Percentiles rank a stretch among this genome's conserved stretches.
Evolutionary conservation across 2,797 vertebrate species (phyloP).

Genomic region (Pampus argenteus): DNA sequence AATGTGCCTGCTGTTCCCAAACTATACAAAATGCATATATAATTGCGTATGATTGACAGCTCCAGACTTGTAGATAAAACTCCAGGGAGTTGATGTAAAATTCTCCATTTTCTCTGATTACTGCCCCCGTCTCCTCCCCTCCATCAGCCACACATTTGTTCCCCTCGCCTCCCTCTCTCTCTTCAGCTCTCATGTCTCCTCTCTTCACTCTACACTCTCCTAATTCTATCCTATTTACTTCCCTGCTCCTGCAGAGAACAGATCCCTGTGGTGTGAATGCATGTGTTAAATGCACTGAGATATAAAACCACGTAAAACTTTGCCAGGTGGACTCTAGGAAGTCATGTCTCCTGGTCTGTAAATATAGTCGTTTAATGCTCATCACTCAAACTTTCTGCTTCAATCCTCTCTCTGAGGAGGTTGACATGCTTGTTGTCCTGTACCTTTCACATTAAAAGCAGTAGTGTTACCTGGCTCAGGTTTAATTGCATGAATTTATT

Average conservation of each 20-base stretch:
- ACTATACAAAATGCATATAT: background rate
- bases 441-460: background rate
- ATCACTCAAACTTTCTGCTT: background rate
- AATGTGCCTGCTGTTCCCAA: background rate
- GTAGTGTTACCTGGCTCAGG: background rate
- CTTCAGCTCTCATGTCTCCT: conserved; percentile 12
- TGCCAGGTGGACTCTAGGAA: too few species aligned
- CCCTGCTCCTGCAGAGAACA: conserved; percentile 15
- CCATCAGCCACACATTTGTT: conserved; percentile 25
- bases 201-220: conserved; percentile 10
- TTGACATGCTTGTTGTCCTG: background rate
- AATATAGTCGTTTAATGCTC: too few species aligned
- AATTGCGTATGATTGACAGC: conserved; percentile 41
- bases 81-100: conserved; percentile 48
- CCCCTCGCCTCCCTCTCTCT: conserved; percentile 13
- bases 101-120: conserved; percentile 32
- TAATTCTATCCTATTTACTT: conserved; percentile 53
- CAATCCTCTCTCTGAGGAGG: background rate
- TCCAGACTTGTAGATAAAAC: conserved; percentile 37
- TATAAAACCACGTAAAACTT: too few species aligned
- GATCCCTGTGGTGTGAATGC: conserved; percentile 16
- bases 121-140: conserved; percentile 33
- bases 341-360: too few species aligned
- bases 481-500: background rate
- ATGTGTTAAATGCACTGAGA: too few species aligned